A percentile compares a stretch with the other conserved stretches of the same genome.
These are phyloP conservation scores for Cryptocephalus moraei DNA, from an alignment of 2,888 invertebrate species.

Conservation along the genomic window DNA sequence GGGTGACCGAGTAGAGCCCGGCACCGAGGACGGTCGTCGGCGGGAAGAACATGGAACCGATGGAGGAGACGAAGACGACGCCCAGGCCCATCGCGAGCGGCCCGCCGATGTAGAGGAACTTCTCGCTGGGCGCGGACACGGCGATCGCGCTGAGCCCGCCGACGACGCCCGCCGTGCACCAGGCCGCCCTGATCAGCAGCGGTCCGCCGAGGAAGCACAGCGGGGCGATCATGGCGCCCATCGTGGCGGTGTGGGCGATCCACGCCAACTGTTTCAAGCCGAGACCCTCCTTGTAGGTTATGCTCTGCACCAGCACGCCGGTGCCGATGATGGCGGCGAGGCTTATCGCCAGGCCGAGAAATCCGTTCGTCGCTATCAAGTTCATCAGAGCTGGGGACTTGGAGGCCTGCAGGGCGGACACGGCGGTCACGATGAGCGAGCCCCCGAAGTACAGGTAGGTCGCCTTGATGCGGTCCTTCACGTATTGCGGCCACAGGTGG, in stretches of 20 bases:
- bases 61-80: constrained; percentile 84
- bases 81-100: constrained; percentile 94
- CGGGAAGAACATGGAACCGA: constrained; percentile 87
- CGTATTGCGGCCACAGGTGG: constrained; percentile 92
- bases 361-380: constrained; percentile 69
- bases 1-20: constrained; percentile 79
- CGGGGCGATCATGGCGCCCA: constrained; percentile 90
- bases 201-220: constrained; percentile 89
- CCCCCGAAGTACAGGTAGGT: constrained; percentile 93
- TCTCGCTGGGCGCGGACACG: constrained; percentile 92
- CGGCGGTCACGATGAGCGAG: constrained; percentile 73
- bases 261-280: constrained; percentile 80
- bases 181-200: constrained; percentile 78
- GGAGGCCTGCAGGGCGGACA: constrained; percentile 71
- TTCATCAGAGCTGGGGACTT: constrained; percentile 75
- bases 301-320: constrained; percentile 68
- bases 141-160: constrained; percentile 91
- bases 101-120: constrained; percentile 91
- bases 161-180: constrained; percentile 91
- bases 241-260: constrained; percentile 70
- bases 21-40: constrained; percentile 84
- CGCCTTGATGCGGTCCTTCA: constrained; percentile 73
- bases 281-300: constrained; percentile 76
- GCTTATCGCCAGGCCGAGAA: constrained; percentile 67
- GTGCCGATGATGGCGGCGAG: constrained; percentile 86